Base-by-base conservation (phyloP, 2,888 invertebrate species). In the Perdita meconis region DNA sequence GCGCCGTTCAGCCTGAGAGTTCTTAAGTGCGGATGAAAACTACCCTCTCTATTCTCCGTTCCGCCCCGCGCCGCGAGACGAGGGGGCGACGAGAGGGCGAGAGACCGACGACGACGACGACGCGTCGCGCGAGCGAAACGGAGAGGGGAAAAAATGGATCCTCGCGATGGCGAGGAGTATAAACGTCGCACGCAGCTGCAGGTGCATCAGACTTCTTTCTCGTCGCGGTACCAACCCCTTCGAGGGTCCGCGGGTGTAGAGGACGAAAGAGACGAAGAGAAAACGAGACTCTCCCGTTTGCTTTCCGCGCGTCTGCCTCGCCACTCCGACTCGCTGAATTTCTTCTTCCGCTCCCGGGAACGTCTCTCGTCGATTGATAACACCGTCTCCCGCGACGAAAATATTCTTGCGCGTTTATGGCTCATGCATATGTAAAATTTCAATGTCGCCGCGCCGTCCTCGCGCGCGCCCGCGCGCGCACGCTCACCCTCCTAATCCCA, bases 141-240 rank as follows among this genome's bases (percentile, higher is more conserved):
- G 19, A 10, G n/a, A 5, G 36, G 16, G 26, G 42, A 55, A 66
- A 69, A 75, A 80, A 80, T 80, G 69, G 80, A 68, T 80, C 60
- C 53, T 36, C 65, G 55, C 67, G 70, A 82, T 75, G 70, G 60
- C 30, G 30, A 19, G 19, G 64, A 70, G 69, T 66, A 74, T 70
- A 81, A 85, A 83, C 77, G 85, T 84, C 84, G 79, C 51, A 70
- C 76, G 79, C 84, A 84, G 84, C 72, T 79, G 79, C 83, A 73
- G 76, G 80, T 84, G 85, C 84, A 83, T 80, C 81, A 70, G 83
- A 84, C 70, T 80, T 76, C 69, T 57, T 51, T 61, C 80, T 67
- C 68, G 51, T 71, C 70, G 65, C 61, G 59, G n/a, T 50, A 50
- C 70, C 56, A 65, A 57, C 50, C 55, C n/a, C n/a, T n/a, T n/a